Evolutionary conservation across 2,113 vertebrate genomes (phyloP).

Genomic region (Corapipo altera): DNA sequence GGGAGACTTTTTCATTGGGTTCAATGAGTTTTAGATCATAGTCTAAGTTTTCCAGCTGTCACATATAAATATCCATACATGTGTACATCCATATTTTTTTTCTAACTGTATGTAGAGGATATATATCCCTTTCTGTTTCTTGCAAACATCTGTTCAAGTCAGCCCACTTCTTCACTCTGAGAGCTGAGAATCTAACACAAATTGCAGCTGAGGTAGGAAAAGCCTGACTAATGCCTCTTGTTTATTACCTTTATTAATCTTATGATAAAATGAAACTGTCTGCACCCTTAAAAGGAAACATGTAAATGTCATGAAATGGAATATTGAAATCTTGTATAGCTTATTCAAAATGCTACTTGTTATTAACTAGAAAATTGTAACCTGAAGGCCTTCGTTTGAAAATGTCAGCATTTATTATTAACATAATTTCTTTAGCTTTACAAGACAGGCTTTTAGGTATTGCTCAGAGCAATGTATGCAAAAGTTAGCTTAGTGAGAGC

Average conservation of each 20-base stretch:
- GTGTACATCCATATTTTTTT: not conserved
- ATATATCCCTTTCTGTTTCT: not conserved
- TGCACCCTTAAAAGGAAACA: not conserved
- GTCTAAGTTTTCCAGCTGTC: not conserved
- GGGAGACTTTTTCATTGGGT: not conserved
- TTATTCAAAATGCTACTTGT: not conserved
- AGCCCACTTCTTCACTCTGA: not conserved
- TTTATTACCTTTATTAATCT: slow-evolving; percentile 41
- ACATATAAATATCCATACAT: not conserved
- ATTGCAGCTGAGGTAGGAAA: not conserved
- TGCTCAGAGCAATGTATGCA: not conserved
- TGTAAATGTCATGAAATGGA: not conserved
- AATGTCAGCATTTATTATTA: slow-evolving; percentile 42
- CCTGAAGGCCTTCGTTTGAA: not conserved
- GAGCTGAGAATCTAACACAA: not conserved
- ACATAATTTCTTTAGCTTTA: not conserved
- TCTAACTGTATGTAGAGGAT: not conserved
- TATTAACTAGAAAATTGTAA: slow-evolving; percentile 12
- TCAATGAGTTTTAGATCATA: not conserved
- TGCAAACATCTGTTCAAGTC: not conserved
- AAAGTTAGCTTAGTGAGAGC: not conserved
- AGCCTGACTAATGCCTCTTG: not conserved
- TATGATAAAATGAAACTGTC: not conserved
- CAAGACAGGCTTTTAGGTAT: not conserved
- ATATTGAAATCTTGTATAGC: not conserved